Base-by-base conservation (phyloP, 2,888 invertebrate genomes). In the Hypercompe scribonia region DNA sequence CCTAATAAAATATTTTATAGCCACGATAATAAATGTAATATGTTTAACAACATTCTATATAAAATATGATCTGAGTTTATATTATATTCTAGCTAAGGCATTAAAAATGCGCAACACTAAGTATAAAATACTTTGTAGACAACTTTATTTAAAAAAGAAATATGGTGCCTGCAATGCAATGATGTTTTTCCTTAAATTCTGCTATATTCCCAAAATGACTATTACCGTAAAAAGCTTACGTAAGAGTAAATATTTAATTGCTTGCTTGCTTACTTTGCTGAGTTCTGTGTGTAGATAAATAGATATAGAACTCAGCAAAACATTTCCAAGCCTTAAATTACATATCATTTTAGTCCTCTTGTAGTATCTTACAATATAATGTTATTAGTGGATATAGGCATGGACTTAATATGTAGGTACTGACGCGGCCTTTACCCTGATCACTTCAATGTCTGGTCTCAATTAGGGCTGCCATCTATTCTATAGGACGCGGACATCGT, bases 391-490 rank as follows among this genome's bases (percentile, higher is more conserved):
- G 18, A 31, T 4, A 31, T 31, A 31, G 61, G 7, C 28, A 28
- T 58, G 13, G 58, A 68, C 72, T 75, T 75, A 76, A 79, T 78
- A 75, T 65, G 70, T 78, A 70, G 72, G 65, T 65, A 76, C 78
- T 69, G 77, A 78, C 77, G 63, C 75, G 86, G 83, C 84, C 87
- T 86, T 84, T 86, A 81, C 81, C 81, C 78, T 83, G 85, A 86
- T 86, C 86, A 85, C 80, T 84, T 83, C 72, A 81, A 85, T 83
- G 87, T 83, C 87, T 86, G 78, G 75, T 74, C 79, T 73, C 75
- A 78, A 80, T 83, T 85, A 90, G 88, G 89, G 89, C 74, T 85
- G 86, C 81, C 85, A 83, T 85, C 84, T 81, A 85, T 71, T 74
- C 81, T 78, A 84, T 86, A 83, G 81, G 73, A 80, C 83, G 86